Evolutionary conservation across 2,113 vertebrate species (phyloP).

Genomic region (Corapipo altera): DNA sequence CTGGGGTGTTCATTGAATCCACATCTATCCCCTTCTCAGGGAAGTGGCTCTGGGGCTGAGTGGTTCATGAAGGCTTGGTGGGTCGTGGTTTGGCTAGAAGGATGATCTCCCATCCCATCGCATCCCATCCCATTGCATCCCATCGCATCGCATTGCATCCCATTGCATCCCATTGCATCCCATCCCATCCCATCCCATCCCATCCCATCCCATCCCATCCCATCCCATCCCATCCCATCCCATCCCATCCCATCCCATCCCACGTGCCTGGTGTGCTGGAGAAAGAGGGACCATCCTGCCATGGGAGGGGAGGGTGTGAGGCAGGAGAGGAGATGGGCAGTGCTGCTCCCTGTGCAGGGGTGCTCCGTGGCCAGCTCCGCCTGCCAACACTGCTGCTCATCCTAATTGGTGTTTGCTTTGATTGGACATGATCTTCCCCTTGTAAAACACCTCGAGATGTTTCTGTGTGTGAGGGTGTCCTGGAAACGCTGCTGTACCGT

Average conservation of each 20-base stretch:
- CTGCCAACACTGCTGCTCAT: background rate
- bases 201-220: background rate
- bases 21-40: background rate
- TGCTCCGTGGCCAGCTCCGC: background rate
- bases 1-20: background rate
- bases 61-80: too few relatives aligned
- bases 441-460: conserved; percentile 66
- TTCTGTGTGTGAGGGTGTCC: conserved; percentile 49
- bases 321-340: background rate
- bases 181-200: too few relatives aligned
- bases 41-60: background rate
- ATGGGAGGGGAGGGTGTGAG: background rate
- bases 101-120: background rate
- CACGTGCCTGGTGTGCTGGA: background rate
- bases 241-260: too few relatives aligned
- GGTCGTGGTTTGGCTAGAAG: background rate
- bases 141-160: too few relatives aligned
- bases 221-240: background rate
- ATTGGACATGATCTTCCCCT: conserved; percentile 62
- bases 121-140: too few relatives aligned
- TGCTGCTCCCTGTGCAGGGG: background rate
- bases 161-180: too few relatives aligned
- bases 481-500: conserved; percentile 51
- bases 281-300: fast-evolving
- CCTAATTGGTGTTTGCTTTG: conserved; percentile 69